Evolutionary conservation across 2,888 invertebrate genomes (phyloP).

Genomic region (Melinaea menophilus): DNA sequence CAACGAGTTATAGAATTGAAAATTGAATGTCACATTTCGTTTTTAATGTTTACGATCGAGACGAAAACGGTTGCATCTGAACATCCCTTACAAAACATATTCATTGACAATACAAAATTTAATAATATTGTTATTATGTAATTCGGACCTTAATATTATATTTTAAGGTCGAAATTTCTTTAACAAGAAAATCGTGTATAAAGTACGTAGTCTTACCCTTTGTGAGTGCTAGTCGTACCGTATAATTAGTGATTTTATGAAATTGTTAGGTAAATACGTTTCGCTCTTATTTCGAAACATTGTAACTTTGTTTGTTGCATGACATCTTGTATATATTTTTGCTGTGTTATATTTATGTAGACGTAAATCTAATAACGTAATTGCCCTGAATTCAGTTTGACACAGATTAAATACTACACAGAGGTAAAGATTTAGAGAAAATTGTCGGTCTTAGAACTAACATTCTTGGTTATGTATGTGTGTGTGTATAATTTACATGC

Average conservation of each 20-base stretch:
- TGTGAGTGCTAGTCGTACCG: constrained; percentile 64
- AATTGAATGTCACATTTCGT: constrained; percentile 18
- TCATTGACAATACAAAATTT: constrained; percentile 43
- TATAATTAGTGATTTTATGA: constrained; percentile 73
- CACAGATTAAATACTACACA: too few relatives aligned
- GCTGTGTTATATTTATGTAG: constrained; percentile 4
- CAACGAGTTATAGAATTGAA: background rate
- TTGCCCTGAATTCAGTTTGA: too few relatives aligned
- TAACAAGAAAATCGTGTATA: constrained; percentile 26
- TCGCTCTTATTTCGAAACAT: constrained; percentile 41
- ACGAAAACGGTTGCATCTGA: constrained; percentile 61
- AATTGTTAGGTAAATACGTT: constrained; percentile 72
- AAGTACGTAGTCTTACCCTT: constrained; percentile 54
- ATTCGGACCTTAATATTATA: constrained; percentile 30
- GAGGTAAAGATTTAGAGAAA: too few relatives aligned
- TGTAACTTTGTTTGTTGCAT: constrained; percentile 42
- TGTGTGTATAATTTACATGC: too few relatives aligned
- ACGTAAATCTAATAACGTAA: too few relatives aligned
- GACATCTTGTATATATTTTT: constrained; percentile 29
- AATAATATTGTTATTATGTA: constrained; percentile 36
- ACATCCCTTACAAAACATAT: constrained; percentile 72
- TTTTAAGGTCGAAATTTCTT: constrained; percentile 37
- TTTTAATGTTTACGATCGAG: constrained; percentile 37
- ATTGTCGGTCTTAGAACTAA: too few relatives aligned
- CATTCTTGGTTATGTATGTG: too few relatives aligned